Percentiles rank a stretch among this genome's conserved stretches.
These are phyloP conservation scores for Australoheros facetus DNA, from an alignment of 2,797 vertebrate genomes.

Conservation along the genomic window DNA sequence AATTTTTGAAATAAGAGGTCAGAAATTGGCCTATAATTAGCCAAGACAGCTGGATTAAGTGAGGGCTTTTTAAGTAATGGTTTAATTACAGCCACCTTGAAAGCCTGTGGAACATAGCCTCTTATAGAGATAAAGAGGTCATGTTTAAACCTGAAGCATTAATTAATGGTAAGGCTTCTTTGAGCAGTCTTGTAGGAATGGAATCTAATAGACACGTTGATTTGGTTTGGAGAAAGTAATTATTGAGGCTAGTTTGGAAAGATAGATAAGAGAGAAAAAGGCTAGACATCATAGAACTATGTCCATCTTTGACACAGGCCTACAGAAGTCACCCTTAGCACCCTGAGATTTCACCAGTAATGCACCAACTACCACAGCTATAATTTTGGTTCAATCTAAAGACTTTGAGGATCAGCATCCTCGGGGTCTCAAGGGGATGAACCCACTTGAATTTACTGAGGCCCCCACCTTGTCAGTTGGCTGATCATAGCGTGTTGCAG, in stretches of 20 bases:
- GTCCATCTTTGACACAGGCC: no score
- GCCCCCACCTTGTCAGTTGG: background rate
- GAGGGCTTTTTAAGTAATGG: background rate
- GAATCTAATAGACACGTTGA: background rate
- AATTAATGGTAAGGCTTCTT: background rate
- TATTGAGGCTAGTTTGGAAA: background rate
- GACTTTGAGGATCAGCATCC: no score
- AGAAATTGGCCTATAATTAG: background rate
- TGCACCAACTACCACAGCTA: no score
- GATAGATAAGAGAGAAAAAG: no score
- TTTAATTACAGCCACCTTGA: background rate
- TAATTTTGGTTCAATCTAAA: no score
- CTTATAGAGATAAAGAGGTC: background rate
- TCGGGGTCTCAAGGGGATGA: no score
- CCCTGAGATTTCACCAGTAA: no score
- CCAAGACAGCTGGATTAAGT: background rate
- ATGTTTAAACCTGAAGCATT: background rate
- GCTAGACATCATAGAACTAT: no score
- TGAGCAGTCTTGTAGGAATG: background rate
- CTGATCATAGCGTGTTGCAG: background rate
- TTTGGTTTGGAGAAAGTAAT: background rate
- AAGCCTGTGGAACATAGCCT: background rate
- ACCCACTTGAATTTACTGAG: background rate
- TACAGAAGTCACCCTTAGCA: no score
- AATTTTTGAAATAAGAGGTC: background rate